These are phyloP conservation scores for Pollachius pollachius DNA, from an alignment of 2,113 vertebrate genomes.

Conservation along the genomic window DNA sequence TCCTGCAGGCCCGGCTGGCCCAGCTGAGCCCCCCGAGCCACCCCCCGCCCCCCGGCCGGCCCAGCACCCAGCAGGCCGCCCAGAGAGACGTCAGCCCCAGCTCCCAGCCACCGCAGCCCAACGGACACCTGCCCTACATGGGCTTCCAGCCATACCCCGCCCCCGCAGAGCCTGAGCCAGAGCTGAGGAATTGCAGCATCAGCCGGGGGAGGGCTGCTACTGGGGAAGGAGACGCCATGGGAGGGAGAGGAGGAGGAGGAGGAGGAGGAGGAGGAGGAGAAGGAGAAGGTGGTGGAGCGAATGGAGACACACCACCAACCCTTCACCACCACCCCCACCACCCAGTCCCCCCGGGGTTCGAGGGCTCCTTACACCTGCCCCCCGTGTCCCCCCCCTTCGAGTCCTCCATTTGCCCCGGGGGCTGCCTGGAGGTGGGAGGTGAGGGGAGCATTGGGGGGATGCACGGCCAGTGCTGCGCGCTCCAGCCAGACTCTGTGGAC, in stretches of 20 bases:
- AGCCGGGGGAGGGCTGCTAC: slow-evolving; percentile 35
- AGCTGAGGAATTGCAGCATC: slow-evolving; percentile 44
- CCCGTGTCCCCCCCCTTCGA: slow-evolving; percentile 40
- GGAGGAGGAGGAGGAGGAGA: background rate
- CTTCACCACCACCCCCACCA: slow-evolving; percentile 32
- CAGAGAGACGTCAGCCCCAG: slow-evolving; percentile 44
- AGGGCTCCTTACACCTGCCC: slow-evolving; percentile 74
- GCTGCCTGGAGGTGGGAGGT: slow-evolving; percentile 63
- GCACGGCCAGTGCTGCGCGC: slow-evolving; percentile 19
- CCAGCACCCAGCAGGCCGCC: slow-evolving; percentile 26
- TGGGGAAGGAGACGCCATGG: background rate
- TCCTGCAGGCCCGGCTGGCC: slow-evolving; percentile 55
- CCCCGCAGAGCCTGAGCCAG: slow-evolving; percentile 54
- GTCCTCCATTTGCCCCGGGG: slow-evolving; percentile 38
- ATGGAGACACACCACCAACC: too few species aligned
- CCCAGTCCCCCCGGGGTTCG: slow-evolving; percentile 53
- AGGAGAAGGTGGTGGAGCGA: too few species aligned
- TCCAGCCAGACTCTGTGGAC: slow-evolving; percentile 75
- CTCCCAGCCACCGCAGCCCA: slow-evolving; percentile 61
- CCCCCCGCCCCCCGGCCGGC: slow-evolving; percentile 26
- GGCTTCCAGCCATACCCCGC: slow-evolving; percentile 70
- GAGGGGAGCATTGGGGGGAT: slow-evolving; percentile 20
- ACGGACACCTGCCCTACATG: slow-evolving; percentile 74
- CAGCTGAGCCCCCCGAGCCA: slow-evolving; percentile 48
- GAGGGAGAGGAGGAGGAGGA: slow-evolving; percentile 30